Base-by-base conservation (phyloP, 1,140 invertebrate species). In the Tetramorium simillimum region DNA sequence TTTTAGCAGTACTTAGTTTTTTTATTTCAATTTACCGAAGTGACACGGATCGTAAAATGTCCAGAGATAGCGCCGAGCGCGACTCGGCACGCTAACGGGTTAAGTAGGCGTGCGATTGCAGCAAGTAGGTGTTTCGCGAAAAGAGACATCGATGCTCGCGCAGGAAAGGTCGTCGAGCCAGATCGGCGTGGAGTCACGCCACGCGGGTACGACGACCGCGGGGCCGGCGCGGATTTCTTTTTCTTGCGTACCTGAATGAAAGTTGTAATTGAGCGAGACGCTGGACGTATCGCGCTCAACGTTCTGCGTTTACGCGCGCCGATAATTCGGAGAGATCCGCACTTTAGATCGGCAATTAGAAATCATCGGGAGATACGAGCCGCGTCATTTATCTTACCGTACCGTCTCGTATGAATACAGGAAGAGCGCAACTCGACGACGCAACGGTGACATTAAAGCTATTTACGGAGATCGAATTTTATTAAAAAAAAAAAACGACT, bases 101-200 rank as follows among this genome's bases (percentile, higher is more conserved):
- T 51, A 85, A 85, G 85, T 86, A 84, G 77, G 77, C 85, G 40
- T 70, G 49, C 77, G 46, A 67, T 65, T 40, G 60, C 60, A 75
- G 80, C 51, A 82, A 73, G 37, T 73, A 73, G 51, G 51, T 46
- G 40, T 53, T 67, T 85, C 56, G 58, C 56, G 78, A 86, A 82
- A 60, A 85, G 89, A 88, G 89, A 91, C 86, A 88, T 90, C 65
- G 82, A 91, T 67, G 89, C 86, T 37, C 67, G 72, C 76, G 10
- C 24, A 90, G 77, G 49, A 82, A 62, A 90, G 77, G 60, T 88
- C 86, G 89, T 70, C 62, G 69, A 63, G 89, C n/a, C 51, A 88
- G 58, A 85, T 81, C 46, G 67, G 51, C n/a, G 78, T 24, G 14
- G 51, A 89, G 88, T 63, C 78, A 70, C 60, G 67, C 77, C 69